Base-by-base conservation (phyloP, 2,797 vertebrate genomes). In the Xyrichtys novacula region DNA sequence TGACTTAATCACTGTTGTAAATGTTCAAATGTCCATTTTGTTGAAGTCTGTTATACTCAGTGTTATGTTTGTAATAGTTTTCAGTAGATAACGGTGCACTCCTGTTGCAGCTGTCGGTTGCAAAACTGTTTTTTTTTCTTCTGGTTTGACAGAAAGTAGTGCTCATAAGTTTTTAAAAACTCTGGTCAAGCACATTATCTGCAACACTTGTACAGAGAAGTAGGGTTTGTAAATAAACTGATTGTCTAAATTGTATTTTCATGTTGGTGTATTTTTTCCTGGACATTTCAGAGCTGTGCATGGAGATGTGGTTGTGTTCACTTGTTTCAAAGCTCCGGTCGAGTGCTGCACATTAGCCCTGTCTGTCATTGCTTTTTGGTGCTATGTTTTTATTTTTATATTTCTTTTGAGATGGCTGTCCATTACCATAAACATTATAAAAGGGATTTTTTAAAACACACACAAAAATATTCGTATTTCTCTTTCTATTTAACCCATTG, bases 191-290 rank as follows among this genome's bases (percentile, higher is more conserved):
- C 87, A 88, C 87, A 89, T 85, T 66, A 85, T 86, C 82, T 86
- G 83, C 86, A 86, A 82, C 85, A 85, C 83, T 78, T 93, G 91
- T 92, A 92, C 86, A 92, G 80, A 91, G 76, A 76, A 86, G 85
- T 89, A 92, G 93, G 92, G 81, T 91, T 93, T 94, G 91, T 94
- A 90, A 95, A 95, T 95, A 95, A 95, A 95, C 90, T 84, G 76
- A 90, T 92, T 89, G 86, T 94, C 87, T 92, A 89, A 94, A 92
- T 92, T 92, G 88, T 94, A 84, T 90, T 81, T 85, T 91, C 80
- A 91, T 94, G 90, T 93, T 85, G 82, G 90, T 90, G 92, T 93
- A 87, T 93, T 94, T 94, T 77, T 94, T 93, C 91, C 84, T 86
- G 31, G 78, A 85, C 71, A 64, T 69, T 61, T 84, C 56, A 64